Base-by-base conservation (phyloP, 1,140 invertebrate genomes). In the Drosophila albomicans region DNA sequence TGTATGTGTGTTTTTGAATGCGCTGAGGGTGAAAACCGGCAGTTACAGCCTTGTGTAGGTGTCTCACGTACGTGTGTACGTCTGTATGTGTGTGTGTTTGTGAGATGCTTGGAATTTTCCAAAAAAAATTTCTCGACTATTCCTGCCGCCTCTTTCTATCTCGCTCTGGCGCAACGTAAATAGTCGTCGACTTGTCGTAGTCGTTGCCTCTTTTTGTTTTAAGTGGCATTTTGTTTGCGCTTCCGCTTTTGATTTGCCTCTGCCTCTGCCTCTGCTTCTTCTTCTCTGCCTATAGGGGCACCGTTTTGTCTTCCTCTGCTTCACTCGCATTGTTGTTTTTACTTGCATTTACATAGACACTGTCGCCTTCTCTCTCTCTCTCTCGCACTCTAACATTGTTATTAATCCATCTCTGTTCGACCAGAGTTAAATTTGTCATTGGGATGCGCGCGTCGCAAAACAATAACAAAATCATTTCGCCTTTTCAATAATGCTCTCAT, bases 71-170 rank as follows among this genome's bases (percentile, higher is more conserved):
- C 2, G 20, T 45, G 58, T 45, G 35, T 57, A 8, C 51, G 25
- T 65, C 6, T 56, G 13, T 65, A 32, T 69, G 11, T 57, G 54
- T 64, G 38, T 49, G 58, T 35, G 30, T 52, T 20, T 25, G 54
- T 61, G 56, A 77, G 80, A 88, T 87, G 82, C 84, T 85, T 85
- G 84, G 84, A 88, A 89, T 88, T 89, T 89, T 89, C 84, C 85
- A 76, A 88, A 88, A 75, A 75, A 87, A 78, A 73, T 72, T 65
- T 75, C 61, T 78, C 59, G 63, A 57, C 67, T 84, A 48, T 73
- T 82, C 73, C 73, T 70, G 58, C 41, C 35, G 35, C 35, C 35
- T 38, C 35, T 62, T 28, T 38, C 35, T 38, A 7, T 38, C 35
- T 38, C 8, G 7, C 7, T 4, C 28, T 7, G 6, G 5, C 13